Evolutionary conservation across 1,140 invertebrate genomes (phyloP), one percentile per base, ranked within the genome.

Genomic region (Drosophila ambigua): DNA sequence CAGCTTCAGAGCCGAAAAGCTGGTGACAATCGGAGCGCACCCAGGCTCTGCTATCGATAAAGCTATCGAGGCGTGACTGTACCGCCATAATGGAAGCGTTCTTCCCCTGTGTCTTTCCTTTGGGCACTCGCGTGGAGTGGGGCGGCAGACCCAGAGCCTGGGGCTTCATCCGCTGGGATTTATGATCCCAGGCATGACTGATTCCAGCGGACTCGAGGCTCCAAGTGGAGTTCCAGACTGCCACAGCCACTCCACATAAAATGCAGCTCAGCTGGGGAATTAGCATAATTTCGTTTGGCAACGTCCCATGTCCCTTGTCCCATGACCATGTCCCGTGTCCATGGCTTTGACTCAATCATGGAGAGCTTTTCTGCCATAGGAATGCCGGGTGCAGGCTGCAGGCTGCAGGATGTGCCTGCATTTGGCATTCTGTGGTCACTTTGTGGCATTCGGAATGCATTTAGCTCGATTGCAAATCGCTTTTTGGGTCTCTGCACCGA

Each of bases 341-440:
- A 51, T 39, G 58, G 48, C 53, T 53, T 61, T 23, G 41, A 7
- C 24, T 24, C 39, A 57, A 44, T 57, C 52, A 54, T 46, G 23
- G n/a, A 15, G 7, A 49, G 44, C 44, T 48, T 59, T 59, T 59
- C 44, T 59, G 28, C 8, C 13, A 15, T 39, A 39, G 11, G 35
- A 13, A 39, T 60, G 51, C 20, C 46, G 35, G n/a, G 43, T 58
- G 55, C 20, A 46, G 16, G 16, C 16, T 16, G 24, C 52, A 45
- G 46, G 13, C 28, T 51, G 13, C 20, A 20, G 28, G n/a, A 9
- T 58, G 67, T 72, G 50, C 52, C 72, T 79, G 77, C 76, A 69
- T 79, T 79, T 79, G 76, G 71, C 76, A 79, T 74, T 79, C 72
- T 78, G 79, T 51, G 79, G 79, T 82, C 79, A 83, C 63, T 78